These are phyloP conservation scores for Chelon labrosus DNA, from an alignment of 2,797 vertebrate genomes.

Conservation along the genomic window DNA sequence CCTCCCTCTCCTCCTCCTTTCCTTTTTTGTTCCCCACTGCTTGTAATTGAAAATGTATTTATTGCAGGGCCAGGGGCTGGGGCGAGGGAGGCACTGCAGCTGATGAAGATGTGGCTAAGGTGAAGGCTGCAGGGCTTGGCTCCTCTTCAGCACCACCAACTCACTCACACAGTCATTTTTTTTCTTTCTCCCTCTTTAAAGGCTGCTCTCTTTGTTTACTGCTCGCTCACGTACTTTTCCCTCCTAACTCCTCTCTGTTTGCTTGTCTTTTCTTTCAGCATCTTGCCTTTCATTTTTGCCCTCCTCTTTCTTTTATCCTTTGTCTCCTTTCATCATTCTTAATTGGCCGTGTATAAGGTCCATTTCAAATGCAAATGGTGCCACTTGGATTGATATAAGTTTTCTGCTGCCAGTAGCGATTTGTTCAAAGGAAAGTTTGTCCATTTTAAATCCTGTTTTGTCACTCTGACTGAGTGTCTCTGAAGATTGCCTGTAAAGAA, in stretches of 20 bases:
- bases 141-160: conserved; percentile 73
- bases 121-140: conserved; percentile 74
- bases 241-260: conserved; percentile 58
- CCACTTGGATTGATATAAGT: conserved; percentile 54
- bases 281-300: conserved; percentile 66
- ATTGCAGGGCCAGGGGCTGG: conserved; percentile 75
- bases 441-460: conserved; percentile 40
- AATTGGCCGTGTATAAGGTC: conserved; percentile 58
- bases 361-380: conserved; percentile 75
- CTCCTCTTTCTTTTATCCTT: conserved; percentile 68
- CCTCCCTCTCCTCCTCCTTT: conserved; percentile 46
- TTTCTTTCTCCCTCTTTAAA: conserved; percentile 44
- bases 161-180: conserved; percentile 64
- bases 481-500: conserved; percentile 20
- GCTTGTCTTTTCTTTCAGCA: conserved; percentile 53
- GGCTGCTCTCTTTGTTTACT: conserved; percentile 74
- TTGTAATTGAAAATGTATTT: conserved; percentile 84
- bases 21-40: conserved; percentile 56
- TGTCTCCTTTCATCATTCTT: conserved; percentile 66
- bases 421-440: conserved; percentile 50
- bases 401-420: conserved; percentile 54
- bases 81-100: conserved; percentile 65
- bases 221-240: conserved; percentile 54
- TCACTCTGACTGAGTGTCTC: conserved; percentile 15
- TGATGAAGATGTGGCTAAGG: conserved; percentile 76